Evolutionary conservation across 2,888 invertebrate genomes (phyloP), one percentile per base, ranked within the genome.

Genomic region (Anodontia alba): DNA sequence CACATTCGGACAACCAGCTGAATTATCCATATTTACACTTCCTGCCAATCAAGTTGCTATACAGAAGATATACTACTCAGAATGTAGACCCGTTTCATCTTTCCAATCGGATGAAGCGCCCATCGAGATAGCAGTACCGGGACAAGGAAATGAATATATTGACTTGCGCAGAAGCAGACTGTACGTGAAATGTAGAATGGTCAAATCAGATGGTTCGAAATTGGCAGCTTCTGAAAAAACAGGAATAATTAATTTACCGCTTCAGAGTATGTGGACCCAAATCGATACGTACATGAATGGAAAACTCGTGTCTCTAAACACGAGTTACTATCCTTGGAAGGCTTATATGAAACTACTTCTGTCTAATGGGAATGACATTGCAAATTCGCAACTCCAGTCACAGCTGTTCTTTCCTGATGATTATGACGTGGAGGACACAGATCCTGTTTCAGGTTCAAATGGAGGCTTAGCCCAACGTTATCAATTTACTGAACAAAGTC

Each of bases 251-350:
- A 80, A 80, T 36, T 15, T 72, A 29, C 76, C 68, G 1, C n/a
- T 80, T 42, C 79, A 79, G 10, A 42, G 51, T 10, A 67, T 80
- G 31, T 80, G 80, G 80, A 67, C 71, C 1, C 79, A 79, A 51
- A 73, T 79, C n/a, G 79, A 79, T 26, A 42, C 54, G 12, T 79
- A 75, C 66, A 75, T 79, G 75, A 71, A 79, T 31, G 62, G 46
- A 5, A 79, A 79, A 54, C 69, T 71, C n/a, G 68, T 80, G 12
- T 75, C 75, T 15, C 26, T 80, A 26, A 73, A 68, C n/a, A 76
- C 72, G n/a, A 57, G 29, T 31, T 38, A 73, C 62, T 79, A 79
- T 31, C 79, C 79, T n/a, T 75, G 75, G 75, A 79, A 75, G 75
- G 75, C 80, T 0, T 75, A 76, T 29, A 23, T 80, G 20, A 75